Base-by-base conservation (phyloP, 2,888 invertebrate genomes). In the Cephus sareptanus region DNA sequence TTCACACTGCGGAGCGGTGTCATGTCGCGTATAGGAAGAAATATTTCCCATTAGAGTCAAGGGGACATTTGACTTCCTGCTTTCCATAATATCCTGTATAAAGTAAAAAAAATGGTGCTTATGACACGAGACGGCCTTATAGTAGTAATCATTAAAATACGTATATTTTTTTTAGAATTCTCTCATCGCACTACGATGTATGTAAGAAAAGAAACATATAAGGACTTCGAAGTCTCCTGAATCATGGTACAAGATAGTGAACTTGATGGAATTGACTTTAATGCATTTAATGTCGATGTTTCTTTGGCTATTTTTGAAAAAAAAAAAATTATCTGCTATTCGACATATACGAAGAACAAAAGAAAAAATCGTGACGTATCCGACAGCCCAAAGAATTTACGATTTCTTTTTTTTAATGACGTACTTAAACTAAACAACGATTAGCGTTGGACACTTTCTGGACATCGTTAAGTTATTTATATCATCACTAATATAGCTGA, bases 381-480 rank as follows among this genome's bases (percentile, higher is more conserved):
- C 40, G 13, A 73, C 34, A 23, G 23, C 23, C 73, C 75, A 76
- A 78, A 78, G 78, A 76, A 68, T 75, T 78, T 73, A 74, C 23
- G 37, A 31, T 34, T 69, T 75, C 23, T n/a, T 70, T 69, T 69
- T 69, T 69, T 70, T 23, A 69, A 23, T 33, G 40, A 75, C 75
- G 77, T 77, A 77, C 77, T 77, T 75, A 77, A 75, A 34, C 31
- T 33, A 40, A 35, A 77, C n/a, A 35, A 56, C 34, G 71, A 71
- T 33, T 56, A 56, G 56, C 56, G 56, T 56, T 56, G 56, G 2
- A 56, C 9, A 23, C 23, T 31, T 71, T 15, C 31, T 31, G 71
- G 33, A 31, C 71, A 71, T 71, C 68, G 75, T 69, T 78, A 69
- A 78, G 75, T 78, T 78, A 78, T 78, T 78, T 75, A 13, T 23